phyloP scores from a whole-genome alignment of 1,140 invertebrate species.

The Papilio helenus region DNA sequence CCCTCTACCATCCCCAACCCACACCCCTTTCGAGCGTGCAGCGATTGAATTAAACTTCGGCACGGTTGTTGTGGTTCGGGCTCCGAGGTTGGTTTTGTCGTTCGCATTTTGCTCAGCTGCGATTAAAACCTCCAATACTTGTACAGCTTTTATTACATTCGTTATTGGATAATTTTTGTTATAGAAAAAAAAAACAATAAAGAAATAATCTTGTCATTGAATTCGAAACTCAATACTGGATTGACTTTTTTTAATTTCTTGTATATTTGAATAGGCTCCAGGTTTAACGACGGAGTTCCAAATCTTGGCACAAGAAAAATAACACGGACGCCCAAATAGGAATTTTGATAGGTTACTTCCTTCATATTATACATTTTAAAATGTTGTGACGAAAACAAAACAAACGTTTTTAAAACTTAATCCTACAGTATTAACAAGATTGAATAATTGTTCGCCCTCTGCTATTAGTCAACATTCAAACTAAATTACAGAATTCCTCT shows the following conservation, averaged over 20 bases:
- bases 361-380: no score
- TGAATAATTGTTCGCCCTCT: no score
- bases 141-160: slow-evolving; percentile 76
- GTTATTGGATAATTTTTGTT: slow-evolving; percentile 59
- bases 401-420: no score
- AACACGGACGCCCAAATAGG: no score
- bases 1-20: slow-evolving; percentile 33
- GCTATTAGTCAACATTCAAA: neutral
- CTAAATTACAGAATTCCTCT: neutral
- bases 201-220: no score
- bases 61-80: slow-evolving; percentile 74
- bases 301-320: slow-evolving; percentile 37
- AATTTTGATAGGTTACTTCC: no score
- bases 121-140: slow-evolving; percentile 77
- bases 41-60: slow-evolving; percentile 80
- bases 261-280: no score
- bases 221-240: no score
- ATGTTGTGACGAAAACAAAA: no score
- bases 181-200: slow-evolving; percentile 6
- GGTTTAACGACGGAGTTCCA: no score
- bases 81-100: slow-evolving; percentile 76
- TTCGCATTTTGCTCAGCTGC: slow-evolving; percentile 73
- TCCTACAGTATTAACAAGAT: no score
- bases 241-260: no score
- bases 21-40: slow-evolving; percentile 56